These are phyloP conservation scores for Pyrgus malvae DNA, from an alignment of 2,888 invertebrate species.

Conservation along the genomic window DNA sequence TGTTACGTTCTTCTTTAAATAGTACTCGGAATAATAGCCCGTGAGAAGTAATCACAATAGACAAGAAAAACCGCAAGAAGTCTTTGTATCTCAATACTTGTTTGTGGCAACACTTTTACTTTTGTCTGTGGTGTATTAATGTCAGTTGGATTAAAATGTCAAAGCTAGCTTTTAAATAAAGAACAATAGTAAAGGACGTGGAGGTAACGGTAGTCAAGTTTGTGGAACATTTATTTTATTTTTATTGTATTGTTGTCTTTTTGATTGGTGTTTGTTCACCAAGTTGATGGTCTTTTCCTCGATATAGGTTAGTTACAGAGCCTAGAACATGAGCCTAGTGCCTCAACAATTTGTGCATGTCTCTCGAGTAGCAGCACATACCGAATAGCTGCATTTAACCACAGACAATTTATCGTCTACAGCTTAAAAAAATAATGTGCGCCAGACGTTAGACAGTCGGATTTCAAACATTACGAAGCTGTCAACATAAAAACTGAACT, in stretches of 20 bases:
- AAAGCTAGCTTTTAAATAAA: neutral
- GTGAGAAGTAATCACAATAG: constrained; percentile 14
- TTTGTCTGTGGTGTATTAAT: neutral
- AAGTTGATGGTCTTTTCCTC: no score
- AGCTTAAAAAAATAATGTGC: neutral
- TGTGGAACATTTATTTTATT: no score
- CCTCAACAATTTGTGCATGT: no score
- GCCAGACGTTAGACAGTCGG: no score
- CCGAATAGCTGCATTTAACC: no score
- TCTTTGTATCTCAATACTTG: constrained; percentile 1
- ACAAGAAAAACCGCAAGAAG: constrained; percentile 11
- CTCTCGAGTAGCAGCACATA: no score
- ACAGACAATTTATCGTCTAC: neutral
- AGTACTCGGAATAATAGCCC: neutral
- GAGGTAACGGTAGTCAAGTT: no score
- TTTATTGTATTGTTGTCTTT: no score
- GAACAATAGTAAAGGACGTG: neutral
- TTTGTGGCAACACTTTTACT: constrained; percentile 13
- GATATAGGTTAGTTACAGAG: no score
- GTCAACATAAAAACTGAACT: neutral
- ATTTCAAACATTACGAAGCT: no score
- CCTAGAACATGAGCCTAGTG: no score
- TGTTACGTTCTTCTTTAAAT: constrained; percentile 4
- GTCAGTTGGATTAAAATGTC: neutral
- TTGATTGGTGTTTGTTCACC: no score